Percentiles rank a stretch among this genome's conserved stretches.
These are phyloP conservation scores for Philaethria dido DNA, from an alignment of 2,888 invertebrate species.

Conservation along the genomic window DNA sequence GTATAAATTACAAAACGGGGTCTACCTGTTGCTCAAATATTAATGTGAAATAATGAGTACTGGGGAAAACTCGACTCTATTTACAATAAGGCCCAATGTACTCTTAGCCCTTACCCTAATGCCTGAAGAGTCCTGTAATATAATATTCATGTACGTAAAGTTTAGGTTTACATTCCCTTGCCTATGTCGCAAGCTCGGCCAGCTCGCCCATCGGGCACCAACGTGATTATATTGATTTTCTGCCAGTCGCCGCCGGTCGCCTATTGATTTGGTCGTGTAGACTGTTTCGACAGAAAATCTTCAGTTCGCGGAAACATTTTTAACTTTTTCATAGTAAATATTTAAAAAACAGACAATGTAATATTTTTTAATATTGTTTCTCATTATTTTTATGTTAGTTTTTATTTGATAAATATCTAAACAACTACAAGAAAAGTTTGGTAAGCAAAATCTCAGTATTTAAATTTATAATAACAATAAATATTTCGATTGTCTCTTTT, in stretches of 20 bases:
- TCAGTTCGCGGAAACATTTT: conserved; percentile 10
- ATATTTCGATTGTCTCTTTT: background rate
- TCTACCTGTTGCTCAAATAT: conserved; percentile 44
- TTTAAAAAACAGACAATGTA: conserved; percentile 9
- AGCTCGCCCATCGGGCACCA: conserved; percentile 6
- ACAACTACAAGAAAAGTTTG: background rate
- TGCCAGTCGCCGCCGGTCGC: conserved; percentile 37
- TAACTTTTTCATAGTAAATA: background rate
- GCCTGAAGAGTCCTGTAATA: background rate
- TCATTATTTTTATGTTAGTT: conserved; percentile 18
- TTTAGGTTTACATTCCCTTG: conserved; percentile 4
- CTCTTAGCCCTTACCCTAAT: background rate
- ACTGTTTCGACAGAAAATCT: conserved; percentile 22
- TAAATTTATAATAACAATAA: background rate
- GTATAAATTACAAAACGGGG: conserved; percentile 40
- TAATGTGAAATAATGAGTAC: conserved; percentile 6
- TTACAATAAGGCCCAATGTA: background rate
- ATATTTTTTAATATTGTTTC: conserved; percentile 2
- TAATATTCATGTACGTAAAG: conserved; percentile 1
- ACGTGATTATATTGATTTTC: conserved; percentile 35
- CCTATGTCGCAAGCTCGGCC: conserved; percentile 35
- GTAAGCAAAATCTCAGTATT: background rate
- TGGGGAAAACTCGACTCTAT: conserved; percentile 32
- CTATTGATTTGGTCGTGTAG: conserved; percentile 32
- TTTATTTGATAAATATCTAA: conserved; percentile 14